A percentile compares a stretch with the other conserved stretches of the same genome.
These are phyloP conservation scores for Erythrocercus mccallii DNA, from an alignment of 2,113 vertebrate species.

Conservation along the genomic window DNA sequence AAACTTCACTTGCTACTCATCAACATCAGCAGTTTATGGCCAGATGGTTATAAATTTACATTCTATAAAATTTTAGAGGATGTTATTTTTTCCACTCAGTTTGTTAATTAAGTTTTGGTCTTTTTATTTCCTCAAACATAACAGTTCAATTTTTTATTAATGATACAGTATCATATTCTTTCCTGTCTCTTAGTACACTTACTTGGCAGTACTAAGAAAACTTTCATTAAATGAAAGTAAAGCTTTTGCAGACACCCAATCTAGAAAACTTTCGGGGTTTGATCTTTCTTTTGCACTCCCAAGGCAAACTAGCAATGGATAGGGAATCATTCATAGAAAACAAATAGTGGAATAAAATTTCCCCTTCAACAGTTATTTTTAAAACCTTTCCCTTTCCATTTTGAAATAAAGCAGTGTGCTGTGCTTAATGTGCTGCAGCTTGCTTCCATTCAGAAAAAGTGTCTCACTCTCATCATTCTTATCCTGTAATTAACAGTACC, in stretches of 20 bases:
- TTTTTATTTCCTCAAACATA: slow-evolving; percentile 80
- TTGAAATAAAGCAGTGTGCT: not conserved
- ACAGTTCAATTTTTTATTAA: slow-evolving; percentile 73
- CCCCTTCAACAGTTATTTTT: slow-evolving; percentile 19
- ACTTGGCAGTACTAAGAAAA: slow-evolving; percentile 60
- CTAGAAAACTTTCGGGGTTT: slow-evolving; percentile 17
- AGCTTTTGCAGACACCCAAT: slow-evolving; percentile 33
- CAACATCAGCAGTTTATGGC: slow-evolving; percentile 89
- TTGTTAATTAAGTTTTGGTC: slow-evolving; percentile 81
- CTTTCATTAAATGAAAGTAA: slow-evolving; percentile 60
- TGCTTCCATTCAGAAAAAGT: slow-evolving; percentile 33
- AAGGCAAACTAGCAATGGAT: slow-evolving; percentile 22
- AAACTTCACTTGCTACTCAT: slow-evolving; percentile 80
- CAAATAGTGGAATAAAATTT: slow-evolving; percentile 47
- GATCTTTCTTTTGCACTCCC: slow-evolving; percentile 32
- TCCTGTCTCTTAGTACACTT: slow-evolving; percentile 63
- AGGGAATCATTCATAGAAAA: slow-evolving; percentile 12
- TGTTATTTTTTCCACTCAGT: slow-evolving; percentile 82
- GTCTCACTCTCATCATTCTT: slow-evolving; percentile 31
- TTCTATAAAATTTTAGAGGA: slow-evolving; percentile 84
- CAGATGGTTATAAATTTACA: slow-evolving; percentile 90
- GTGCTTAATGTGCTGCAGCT: not conserved
- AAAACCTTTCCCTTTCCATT: slow-evolving; percentile 16
- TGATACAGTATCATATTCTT: slow-evolving; percentile 74
- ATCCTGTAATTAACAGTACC: slow-evolving; percentile 48